Base-by-base conservation (phyloP, 2,888 invertebrate genomes). In the Melieria picta region DNA sequence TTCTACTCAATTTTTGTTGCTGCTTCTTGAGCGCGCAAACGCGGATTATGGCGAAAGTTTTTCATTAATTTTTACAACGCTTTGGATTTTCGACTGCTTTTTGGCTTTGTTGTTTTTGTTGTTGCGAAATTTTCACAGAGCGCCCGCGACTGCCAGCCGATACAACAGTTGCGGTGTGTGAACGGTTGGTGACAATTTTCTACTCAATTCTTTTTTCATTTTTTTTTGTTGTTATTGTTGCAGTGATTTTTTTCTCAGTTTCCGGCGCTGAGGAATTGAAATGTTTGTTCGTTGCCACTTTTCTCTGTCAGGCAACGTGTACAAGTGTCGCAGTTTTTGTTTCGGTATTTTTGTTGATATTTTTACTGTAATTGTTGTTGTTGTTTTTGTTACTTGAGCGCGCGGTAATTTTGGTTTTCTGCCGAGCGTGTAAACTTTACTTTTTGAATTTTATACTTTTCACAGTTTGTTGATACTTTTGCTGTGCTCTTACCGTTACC, bases 41-140 rank as follows among this genome's bases (percentile, higher is more conserved):
- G 16, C 30, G 81, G 83, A 84, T 84, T 84, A 84, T 84, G 82
- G 81, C 83, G 79, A 84, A 83, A 83, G 82, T 83, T 83, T 82
- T 82, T 82, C 81, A 82, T 83, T 83, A 83, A 83, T 83, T 83
- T 84, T 84, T 30, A 79, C 79, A 80, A 9, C 30, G 77, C 81
- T 81, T 83, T 30, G 30, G 30, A 30, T 81, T 82, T 78, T 78
- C 80, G 76, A 80, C 65, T 69, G 5, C 1, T 13, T 30, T 30
- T 30, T 30, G 30, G 30, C 30, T 30, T 30, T 30, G 30, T 30
- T 30, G 30, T 30, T 30, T 1, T 30, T 30, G 30, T 30, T 30
- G 30, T 1, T 30, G 16, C 16, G 16, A 16, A 16, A 16, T 16
- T 16, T 16, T 16, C 16, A 16, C 16, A 16, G 16, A 16, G 16